Conservation (phyloP, 2,113 vertebrate species). For the Sphyrna mokarran region DNA sequence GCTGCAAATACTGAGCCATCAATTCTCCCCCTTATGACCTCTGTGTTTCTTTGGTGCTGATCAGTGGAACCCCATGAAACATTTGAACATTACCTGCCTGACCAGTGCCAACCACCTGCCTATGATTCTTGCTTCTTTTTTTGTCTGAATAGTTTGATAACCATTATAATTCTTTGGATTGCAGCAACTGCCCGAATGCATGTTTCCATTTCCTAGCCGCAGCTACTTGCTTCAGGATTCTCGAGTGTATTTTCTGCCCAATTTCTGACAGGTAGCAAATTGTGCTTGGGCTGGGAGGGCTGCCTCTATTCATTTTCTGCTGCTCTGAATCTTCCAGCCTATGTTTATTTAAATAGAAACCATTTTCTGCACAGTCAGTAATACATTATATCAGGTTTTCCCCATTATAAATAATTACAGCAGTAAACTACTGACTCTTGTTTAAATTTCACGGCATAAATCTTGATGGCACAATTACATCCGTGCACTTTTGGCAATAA, state of each 20-base stretch:
- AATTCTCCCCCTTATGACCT: background rate
- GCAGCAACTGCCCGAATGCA: background rate
- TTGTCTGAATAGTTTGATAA: background rate
- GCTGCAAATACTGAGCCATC: background rate
- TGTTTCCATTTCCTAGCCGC: background rate
- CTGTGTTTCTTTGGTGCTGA: background rate
- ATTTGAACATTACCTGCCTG: background rate
- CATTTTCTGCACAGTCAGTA: background rate
- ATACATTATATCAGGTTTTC: background rate
- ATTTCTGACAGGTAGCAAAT: background rate
- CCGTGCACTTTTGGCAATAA: background rate
- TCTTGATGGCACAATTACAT: background rate
- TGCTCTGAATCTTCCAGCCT: constrained; percentile 3
- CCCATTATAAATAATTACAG: background rate
- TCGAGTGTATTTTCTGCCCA: background rate
- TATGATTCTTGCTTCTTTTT: background rate
- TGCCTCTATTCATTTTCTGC: background rate
- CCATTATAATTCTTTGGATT: background rate
- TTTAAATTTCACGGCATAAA: background rate
- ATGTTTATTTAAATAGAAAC: constrained; percentile 2
- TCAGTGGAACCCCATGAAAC: background rate
- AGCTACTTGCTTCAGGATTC: background rate
- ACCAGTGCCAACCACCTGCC: background rate
- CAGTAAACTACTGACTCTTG: background rate
- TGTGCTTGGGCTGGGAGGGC: background rate